A percentile compares a stretch with the other conserved stretches of the same genome.
Conservation (phyloP, 2,797 vertebrate genomes). For the Sebastes elongatus region DNA sequence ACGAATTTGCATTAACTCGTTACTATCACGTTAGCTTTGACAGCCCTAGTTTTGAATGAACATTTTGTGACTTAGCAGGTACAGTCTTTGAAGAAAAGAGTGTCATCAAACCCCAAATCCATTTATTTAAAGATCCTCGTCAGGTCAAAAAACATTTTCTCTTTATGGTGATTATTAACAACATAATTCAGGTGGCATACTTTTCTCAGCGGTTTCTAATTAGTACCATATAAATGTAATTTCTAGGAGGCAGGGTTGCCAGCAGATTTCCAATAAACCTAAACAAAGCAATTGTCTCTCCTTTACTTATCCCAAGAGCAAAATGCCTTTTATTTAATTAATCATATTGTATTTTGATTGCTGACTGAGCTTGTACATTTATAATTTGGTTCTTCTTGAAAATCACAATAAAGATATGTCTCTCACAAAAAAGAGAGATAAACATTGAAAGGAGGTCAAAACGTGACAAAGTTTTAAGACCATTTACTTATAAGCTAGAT, state of each 20-base stretch:
- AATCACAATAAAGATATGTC: neutral
- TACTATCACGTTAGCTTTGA: too few relatives aligned
- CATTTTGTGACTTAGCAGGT: neutral
- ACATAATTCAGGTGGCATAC: neutral
- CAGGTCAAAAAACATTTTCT: neutral
- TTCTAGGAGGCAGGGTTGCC: neutral
- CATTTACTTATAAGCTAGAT: neutral
- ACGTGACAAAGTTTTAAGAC: neutral
- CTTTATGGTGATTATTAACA: neutral
- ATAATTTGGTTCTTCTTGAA: neutral
- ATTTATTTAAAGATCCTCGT: neutral
- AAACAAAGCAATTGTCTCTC: neutral
- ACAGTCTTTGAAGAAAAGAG: neutral
- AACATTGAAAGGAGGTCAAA: neutral
- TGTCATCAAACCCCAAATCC: neutral
- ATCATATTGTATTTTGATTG: neutral
- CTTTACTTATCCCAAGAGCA: neutral
- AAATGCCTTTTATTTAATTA: neutral
- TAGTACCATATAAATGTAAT: neutral
- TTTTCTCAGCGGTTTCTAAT: neutral
- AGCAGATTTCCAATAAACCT: neutral
- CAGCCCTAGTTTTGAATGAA: neutral
- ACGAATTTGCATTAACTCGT: too few relatives aligned
- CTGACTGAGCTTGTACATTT: neutral
- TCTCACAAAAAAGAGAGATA: neutral